Evolutionary conservation across 92 coral and sea anemone genomes (phyloP), one percentile per base, ranked within the genome.

Genomic region (Paramuricea clavata): DNA sequence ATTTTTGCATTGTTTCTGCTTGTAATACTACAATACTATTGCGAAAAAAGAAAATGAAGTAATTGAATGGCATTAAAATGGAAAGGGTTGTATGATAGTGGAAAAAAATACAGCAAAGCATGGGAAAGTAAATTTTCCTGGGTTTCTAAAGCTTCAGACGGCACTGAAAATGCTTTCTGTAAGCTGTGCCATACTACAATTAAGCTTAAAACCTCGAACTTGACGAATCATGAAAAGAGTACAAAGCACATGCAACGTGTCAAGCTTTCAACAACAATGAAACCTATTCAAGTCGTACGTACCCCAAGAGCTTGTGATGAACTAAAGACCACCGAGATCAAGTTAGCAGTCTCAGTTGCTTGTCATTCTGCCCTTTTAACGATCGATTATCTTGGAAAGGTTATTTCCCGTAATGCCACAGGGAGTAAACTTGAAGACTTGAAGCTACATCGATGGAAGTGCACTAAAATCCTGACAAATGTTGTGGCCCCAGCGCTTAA

Each of bases 41-140:
- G 12, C 30, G 10, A 61, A 61, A 61, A 22, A 61, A 26, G n/a
- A 61, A 61, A 25, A 61, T 27, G 16, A 61, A 6, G 30, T 7
- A 19, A 61, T 61, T 21, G 16, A 61, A 70, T 70, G 76, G 76
- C 76, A 65, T 74, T 25, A 41, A 74, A 74, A 47, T 61, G 70
- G 75, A 81, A 81, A 59, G 50, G 75, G n/a, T 31, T 49, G 36
- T 81, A 81, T 54, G 75, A 81, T 1, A 41, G 74, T 34, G 49
- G 26, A 67, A 31, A 67, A 61, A 81, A 59, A 36, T 35, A 59
- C 57, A 81, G 26, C 74, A 59, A 34, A 16, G 59, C 36, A 41
- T 82, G 86, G 78, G 76, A 82, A 62, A 82, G 77, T 64, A 82
- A 82, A 82, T 82, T 67, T 62, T n/a, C 35, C 15, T 82, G 86